Conservation (phyloP, 1,140 invertebrate species). For the Steinernema feltiae region DNA sequence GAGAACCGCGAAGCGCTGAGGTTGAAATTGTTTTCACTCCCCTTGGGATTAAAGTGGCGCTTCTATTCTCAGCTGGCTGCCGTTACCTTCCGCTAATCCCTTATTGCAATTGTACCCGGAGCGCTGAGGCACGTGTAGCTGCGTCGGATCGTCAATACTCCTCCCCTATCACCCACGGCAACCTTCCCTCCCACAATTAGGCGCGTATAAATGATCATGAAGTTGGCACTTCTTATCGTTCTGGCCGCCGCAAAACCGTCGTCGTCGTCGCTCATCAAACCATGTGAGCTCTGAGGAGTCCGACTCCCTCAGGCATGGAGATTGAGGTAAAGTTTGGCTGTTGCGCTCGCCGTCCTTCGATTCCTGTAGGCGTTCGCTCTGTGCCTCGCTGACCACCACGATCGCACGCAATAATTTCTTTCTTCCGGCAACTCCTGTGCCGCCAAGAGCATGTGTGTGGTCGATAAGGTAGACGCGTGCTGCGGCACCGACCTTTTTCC, state of each 20-base stretch:
- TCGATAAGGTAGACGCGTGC: slow-evolving; percentile 4
- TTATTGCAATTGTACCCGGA: too few species aligned
- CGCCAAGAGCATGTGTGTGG: slow-evolving; percentile 1
- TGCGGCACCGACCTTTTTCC: not conserved
- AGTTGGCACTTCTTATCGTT: not conserved
- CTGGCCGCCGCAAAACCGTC: not conserved
- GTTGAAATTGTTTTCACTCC: not conserved
- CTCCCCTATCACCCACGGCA: slow-evolving; percentile 9
- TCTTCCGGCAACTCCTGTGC: not conserved
- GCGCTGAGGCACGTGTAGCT: not conserved
- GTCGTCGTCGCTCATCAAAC: not conserved
- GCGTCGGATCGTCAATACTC: not conserved
- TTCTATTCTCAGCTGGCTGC: not conserved
- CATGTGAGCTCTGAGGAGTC: not conserved
- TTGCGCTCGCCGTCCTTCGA: not conserved
- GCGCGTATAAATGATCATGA: not conserved
- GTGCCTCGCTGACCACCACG: not conserved
- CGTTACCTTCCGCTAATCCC: not conserved
- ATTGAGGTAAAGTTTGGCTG: not conserved
- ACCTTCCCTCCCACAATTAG: not conserved
- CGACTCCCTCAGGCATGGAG: not conserved
- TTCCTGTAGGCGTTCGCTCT: not conserved
- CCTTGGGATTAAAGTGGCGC: not conserved
- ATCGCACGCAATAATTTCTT: not conserved
- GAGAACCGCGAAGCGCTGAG: not conserved